Evolutionary conservation across 1,140 invertebrate genomes (phyloP).

Genomic region (Oncopodura yosiiana): DNA sequence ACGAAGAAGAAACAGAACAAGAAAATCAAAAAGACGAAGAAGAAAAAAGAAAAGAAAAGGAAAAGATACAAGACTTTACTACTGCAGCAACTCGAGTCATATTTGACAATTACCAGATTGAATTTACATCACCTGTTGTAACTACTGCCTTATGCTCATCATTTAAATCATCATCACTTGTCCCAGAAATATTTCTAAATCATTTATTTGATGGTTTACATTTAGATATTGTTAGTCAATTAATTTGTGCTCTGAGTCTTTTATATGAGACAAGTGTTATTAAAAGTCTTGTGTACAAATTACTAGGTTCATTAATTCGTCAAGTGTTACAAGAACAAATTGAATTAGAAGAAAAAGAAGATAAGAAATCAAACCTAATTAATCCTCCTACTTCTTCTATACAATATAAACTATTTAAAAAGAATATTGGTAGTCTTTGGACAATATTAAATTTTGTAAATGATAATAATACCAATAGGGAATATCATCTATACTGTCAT

Average conservation of each 20-base stretch:
- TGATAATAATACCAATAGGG: background rate
- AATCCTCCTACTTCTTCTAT: too few relatives aligned
- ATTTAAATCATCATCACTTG: conserved; percentile 4
- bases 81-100: conserved; percentile 5
- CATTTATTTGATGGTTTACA: conserved; percentile 3
- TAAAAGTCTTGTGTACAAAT: conserved; percentile 4
- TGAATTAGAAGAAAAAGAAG: too few relatives aligned
- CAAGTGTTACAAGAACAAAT: conserved; percentile 12
- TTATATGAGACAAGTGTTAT: conserved; percentile 3
- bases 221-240: background rate
- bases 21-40: too few relatives aligned
- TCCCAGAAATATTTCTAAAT: conserved; percentile 7
- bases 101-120: conserved; percentile 6
- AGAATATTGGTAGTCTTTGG: background rate
- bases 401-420: too few relatives aligned
- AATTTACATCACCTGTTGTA: conserved; percentile 21
- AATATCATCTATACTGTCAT: background rate
- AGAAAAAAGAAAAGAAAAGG: too few relatives aligned
- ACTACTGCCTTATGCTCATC: conserved; percentile 21
- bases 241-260: conserved; percentile 8
- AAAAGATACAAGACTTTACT: background rate
- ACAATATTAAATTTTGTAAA: background rate
- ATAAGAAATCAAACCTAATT: too few relatives aligned
- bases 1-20: too few relatives aligned
- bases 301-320: conserved; percentile 3